Base-by-base conservation (phyloP, 2,888 invertebrate genomes). In the Glyphotaelius pellucidus region DNA sequence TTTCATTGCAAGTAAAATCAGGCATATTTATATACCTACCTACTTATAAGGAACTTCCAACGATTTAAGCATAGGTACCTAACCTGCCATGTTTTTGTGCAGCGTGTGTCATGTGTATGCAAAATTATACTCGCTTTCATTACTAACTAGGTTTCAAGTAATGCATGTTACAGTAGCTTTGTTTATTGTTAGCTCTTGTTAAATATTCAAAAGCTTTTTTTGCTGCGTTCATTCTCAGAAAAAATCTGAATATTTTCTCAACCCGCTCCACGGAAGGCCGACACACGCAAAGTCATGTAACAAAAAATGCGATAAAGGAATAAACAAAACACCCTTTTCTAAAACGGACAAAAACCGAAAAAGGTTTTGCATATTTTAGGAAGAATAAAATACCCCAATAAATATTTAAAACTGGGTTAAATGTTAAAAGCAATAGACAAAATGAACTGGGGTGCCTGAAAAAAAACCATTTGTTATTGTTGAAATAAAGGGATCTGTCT, bases 361-460 rank as follows among this genome's bases (percentile, higher is more conserved):
- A 89, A 83, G 90, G 90, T 91, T 93, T 93, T 92, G 93, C 92
- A 93, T 93, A 93, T 91, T 90, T 90, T 47, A 87, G 47, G 80
- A 91, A 91, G 79, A 12, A 80, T 83, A 90, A 91, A 91, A 92
- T 90, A 90, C 90, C 86, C 93, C 90, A 89, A 92, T 93, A 92
- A 93, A 93, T 92, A 92, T 91, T 90, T 91, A 90, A 92, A 93
- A 93, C 87, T 93, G 91, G 93, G 93, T 93, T 93, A 92, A 87
- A 91, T n/a, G 90, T 15, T 85, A 86, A 85, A 31, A 32, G 81
- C 81, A 81, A 81, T 14, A 79, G 81, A 91, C 92, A 91, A 91
- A 67, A 80, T 25, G 52, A 90, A 67, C 52, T 25, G 80, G 91
- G 84, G 84, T 89, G 31, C 11, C 15, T 31, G n/a, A 47, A 83